A percentile compares a stretch with the other conserved stretches of the same genome.
Conservation (phyloP, 1,140 invertebrate species). For the Drosophila navojoa region DNA sequence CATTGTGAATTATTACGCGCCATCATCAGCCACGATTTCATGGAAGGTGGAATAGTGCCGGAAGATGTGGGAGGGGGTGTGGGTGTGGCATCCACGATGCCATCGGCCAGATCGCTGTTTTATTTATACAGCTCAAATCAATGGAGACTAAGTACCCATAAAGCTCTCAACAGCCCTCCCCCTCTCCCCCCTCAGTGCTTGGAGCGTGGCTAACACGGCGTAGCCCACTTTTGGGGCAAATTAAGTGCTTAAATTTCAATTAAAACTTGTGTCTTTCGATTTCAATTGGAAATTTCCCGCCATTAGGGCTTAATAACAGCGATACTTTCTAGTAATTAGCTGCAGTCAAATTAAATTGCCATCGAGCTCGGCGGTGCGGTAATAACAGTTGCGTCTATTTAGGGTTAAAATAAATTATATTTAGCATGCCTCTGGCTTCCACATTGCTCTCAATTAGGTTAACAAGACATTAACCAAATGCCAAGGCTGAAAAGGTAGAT, state of each 20-base stretch:
- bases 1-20: constrained; percentile 69
- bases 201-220: constrained; percentile 5
- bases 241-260: constrained; percentile 80
- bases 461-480: too few relatives aligned
- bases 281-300: constrained; percentile 37
- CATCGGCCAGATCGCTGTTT: constrained; percentile 7
- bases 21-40: constrained; percentile 42
- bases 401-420: background rate
- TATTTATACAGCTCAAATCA: constrained; percentile 49
- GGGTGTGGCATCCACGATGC: background rate
- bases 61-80: background rate
- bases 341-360: constrained; percentile 63
- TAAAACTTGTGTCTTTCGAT: constrained; percentile 64
- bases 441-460: background rate
- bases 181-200: background rate
- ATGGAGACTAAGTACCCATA: constrained; percentile 25
- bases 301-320: constrained; percentile 66
- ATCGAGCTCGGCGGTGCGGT: constrained; percentile 5
- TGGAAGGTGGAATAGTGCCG: background rate
- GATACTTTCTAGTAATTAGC: constrained; percentile 74
- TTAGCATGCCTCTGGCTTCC: background rate
- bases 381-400: background rate
- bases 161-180: constrained; percentile 6
- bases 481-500: too few relatives aligned
- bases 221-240: constrained; percentile 41